phyloP scores from a whole-genome alignment of 2,888 invertebrate genomes.

The Apotomis turbidana region DNA sequence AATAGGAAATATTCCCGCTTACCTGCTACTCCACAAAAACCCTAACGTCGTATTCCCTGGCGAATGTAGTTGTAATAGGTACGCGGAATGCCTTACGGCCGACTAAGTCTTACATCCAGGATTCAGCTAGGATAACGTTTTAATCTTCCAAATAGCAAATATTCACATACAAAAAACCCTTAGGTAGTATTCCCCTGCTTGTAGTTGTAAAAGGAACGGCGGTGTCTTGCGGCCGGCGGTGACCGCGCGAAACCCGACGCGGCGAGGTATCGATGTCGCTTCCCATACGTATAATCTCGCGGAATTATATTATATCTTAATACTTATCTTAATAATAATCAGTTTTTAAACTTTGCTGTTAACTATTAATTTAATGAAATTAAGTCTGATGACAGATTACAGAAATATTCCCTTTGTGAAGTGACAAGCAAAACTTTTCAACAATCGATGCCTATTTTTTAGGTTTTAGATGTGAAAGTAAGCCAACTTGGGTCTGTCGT shows the following conservation, averaged over 20 bases:
- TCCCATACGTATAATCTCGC: slow-evolving; percentile 59
- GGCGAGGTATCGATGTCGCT: slow-evolving; percentile 66
- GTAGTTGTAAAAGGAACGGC: slow-evolving; percentile 68
- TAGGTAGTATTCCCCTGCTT: slow-evolving; percentile 59
- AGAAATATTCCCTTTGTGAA: too few relatives aligned
- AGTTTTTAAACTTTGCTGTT: not conserved
- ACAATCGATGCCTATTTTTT: too few relatives aligned
- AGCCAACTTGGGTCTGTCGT: too few relatives aligned
- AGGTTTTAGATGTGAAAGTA: too few relatives aligned
- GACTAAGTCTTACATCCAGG: not conserved
- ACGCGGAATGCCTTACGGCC: too few relatives aligned
- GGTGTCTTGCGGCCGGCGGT: slow-evolving; percentile 64
- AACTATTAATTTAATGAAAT: too few relatives aligned
- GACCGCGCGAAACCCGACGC: slow-evolving; percentile 69
- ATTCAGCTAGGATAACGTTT: not conserved
- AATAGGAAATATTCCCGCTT: too few relatives aligned
- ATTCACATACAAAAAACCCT: not conserved
- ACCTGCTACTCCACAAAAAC: too few relatives aligned
- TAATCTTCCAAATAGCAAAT: not conserved
- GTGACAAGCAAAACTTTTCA: too few relatives aligned
- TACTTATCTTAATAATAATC: not conserved
- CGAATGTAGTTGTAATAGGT: too few relatives aligned
- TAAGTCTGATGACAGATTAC: too few relatives aligned
- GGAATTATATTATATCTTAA: not conserved
- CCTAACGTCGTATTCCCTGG: too few relatives aligned